Percentiles rank a stretch among this genome's conserved stretches.
phyloP scores from a whole-genome alignment of 2,888 invertebrate genomes.

The Pterostichus madidus region DNA sequence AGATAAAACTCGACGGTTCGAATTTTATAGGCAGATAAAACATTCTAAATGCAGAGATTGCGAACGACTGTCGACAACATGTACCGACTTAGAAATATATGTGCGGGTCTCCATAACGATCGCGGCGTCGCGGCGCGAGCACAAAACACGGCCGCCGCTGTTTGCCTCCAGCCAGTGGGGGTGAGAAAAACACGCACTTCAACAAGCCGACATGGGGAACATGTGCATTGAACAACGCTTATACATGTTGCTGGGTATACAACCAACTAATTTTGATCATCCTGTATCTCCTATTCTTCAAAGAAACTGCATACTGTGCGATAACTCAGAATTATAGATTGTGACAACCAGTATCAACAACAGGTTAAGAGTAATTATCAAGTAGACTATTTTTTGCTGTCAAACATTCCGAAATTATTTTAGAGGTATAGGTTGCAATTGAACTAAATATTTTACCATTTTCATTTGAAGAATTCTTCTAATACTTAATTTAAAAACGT shows the following conservation, averaged over 20 bases:
- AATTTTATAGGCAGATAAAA: slow-evolving; percentile 67
- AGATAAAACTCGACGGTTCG: slow-evolving; percentile 66
- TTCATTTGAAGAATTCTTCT: no score
- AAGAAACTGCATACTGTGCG: no score
- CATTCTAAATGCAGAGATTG: slow-evolving; percentile 67
- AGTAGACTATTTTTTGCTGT: no score
- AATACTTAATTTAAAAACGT: no score
- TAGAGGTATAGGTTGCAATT: no score
- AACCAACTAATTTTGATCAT: no score
- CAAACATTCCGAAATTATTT: no score
- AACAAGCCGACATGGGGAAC: slow-evolving; percentile 14
- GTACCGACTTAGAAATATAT: slow-evolving; percentile 65
- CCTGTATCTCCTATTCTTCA: no score
- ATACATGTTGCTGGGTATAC: neutral
- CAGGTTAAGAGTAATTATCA: no score
- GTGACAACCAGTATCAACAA: no score
- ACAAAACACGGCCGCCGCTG: slow-evolving; percentile 53
- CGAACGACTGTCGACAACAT: slow-evolving; percentile 66
- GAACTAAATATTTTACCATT: no score
- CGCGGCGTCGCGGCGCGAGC: slow-evolving; percentile 17
- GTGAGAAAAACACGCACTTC: slow-evolving; percentile 7
- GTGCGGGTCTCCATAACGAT: slow-evolving; percentile 60
- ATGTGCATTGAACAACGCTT: slow-evolving; percentile 33
- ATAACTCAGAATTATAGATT: no score
- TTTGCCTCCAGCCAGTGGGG: slow-evolving; percentile 10